phyloP scores from a whole-genome alignment of 1,140 invertebrate genomes.

The Nebria ingens region DNA sequence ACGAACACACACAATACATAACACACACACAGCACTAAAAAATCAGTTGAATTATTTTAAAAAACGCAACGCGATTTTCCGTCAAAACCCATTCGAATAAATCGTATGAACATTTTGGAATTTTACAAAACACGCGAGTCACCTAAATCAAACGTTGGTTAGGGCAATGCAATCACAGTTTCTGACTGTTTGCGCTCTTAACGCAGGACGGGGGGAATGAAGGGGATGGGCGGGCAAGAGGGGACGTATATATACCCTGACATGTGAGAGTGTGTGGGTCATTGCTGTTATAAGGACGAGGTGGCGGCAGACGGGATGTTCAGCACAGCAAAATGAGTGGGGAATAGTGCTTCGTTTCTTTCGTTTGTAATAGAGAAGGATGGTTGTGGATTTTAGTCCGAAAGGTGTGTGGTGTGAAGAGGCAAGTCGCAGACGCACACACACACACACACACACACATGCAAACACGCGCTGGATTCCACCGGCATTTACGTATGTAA shows the following conservation, averaged over 20 bases:
- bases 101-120: background rate
- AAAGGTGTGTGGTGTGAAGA: background rate
- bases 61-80: background rate
- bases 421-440: background rate
- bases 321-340: no score
- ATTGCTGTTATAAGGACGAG: background rate
- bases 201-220: background rate
- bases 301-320: background rate
- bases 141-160: constrained; percentile 5
- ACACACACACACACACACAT: background rate
- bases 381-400: background rate
- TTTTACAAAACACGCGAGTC: background rate
- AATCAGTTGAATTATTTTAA: background rate
- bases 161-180: constrained; percentile 5
- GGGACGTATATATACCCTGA: background rate
- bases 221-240: background rate
- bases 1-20: background rate
- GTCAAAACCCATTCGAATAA: background rate
- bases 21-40: background rate
- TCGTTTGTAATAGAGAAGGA: background rate
- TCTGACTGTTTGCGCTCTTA: background rate
- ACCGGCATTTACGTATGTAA: background rate
- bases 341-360: background rate
- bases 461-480: background rate
- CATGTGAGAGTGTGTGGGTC: constrained; percentile 7